These are phyloP conservation scores for Entelurus aequoreus DNA, from an alignment of 2,113 vertebrate species.

Conservation along the genomic window DNA sequence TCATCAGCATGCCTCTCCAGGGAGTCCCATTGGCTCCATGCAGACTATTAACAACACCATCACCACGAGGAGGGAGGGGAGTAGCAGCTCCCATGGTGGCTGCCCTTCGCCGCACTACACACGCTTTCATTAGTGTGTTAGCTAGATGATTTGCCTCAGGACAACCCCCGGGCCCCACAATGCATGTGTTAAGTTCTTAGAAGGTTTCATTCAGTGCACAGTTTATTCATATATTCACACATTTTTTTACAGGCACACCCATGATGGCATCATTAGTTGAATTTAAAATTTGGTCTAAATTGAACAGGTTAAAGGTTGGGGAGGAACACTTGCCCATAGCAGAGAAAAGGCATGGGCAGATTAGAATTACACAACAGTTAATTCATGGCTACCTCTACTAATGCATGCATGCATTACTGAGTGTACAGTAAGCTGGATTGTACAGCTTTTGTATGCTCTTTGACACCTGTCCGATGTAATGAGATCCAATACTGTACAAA, in stretches of 20 bases:
- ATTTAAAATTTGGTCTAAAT: conserved; percentile 40
- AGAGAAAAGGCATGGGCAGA: conserved; percentile 1
- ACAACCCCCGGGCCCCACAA: conserved; percentile 67
- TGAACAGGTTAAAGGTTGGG: conserved; percentile 10
- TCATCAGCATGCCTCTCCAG: conserved; percentile 65
- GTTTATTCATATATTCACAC: conserved; percentile 69
- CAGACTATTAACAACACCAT: conserved; percentile 65
- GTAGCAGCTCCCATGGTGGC: conserved; percentile 64
- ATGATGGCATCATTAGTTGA: conserved; percentile 41
- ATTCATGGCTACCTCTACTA: conserved; percentile 9
- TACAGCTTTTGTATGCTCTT: too few relatives aligned
- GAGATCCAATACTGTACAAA: too few relatives aligned
- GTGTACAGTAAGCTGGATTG: not conserved
- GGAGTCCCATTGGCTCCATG: conserved; percentile 63
- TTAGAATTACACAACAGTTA: conserved; percentile 6
- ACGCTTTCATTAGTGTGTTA: conserved; percentile 73
- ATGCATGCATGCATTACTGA: not conserved
- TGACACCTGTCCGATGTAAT: too few relatives aligned
- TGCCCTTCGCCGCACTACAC: conserved; percentile 68
- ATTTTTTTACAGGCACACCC: conserved; percentile 39
- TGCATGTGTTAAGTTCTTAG: conserved; percentile 61
- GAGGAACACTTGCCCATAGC: conserved; percentile 16
- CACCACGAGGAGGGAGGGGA: conserved; percentile 61
- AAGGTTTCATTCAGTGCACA: conserved; percentile 50
- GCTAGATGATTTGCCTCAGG: conserved; percentile 76